These are phyloP conservation scores for Aix galericulata DNA, from an alignment of 2,113 vertebrate genomes.

Conservation along the genomic window DNA sequence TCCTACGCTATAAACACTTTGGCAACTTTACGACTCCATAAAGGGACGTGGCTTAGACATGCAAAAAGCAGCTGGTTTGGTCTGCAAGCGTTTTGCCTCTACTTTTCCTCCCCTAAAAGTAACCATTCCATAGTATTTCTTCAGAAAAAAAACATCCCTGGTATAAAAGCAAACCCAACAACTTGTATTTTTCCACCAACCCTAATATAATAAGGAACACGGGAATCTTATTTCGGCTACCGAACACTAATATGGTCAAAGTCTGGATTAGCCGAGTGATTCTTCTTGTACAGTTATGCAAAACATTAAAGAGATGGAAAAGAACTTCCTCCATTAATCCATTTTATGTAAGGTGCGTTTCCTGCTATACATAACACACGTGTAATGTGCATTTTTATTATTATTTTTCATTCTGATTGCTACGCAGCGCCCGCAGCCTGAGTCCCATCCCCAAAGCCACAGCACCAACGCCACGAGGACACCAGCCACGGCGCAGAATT, in stretches of 20 bases:
- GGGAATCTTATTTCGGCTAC: constrained; percentile 49
- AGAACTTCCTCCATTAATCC: constrained; percentile 57
- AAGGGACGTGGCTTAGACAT: background rate
- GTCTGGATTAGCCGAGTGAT: constrained; percentile 41
- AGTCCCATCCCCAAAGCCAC: constrained; percentile 5
- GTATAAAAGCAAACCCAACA: background rate
- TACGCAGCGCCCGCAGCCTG: background rate
- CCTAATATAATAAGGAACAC: constrained; percentile 48
- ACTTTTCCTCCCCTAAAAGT: background rate
- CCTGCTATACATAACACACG: constrained; percentile 34
- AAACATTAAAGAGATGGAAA: constrained; percentile 60
- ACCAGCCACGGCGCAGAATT: background rate
- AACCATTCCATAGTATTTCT: background rate
- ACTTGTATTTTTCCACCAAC: constrained; percentile 16
- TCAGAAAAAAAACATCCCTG: background rate
- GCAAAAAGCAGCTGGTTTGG: background rate
- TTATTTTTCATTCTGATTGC: background rate
- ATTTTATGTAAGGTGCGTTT: constrained; percentile 39
- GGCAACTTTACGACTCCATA: background rate
- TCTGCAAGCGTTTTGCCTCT: background rate
- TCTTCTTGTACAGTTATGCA: constrained; percentile 63
- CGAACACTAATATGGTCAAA: constrained; percentile 59
- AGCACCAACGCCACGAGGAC: background rate
- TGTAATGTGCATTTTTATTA: background rate
- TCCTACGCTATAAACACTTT: background rate